A percentile compares a stretch with the other conserved stretches of the same genome.
Conservation (phyloP, 1,140 invertebrate species). For the Tachypleus tridentatus region DNA sequence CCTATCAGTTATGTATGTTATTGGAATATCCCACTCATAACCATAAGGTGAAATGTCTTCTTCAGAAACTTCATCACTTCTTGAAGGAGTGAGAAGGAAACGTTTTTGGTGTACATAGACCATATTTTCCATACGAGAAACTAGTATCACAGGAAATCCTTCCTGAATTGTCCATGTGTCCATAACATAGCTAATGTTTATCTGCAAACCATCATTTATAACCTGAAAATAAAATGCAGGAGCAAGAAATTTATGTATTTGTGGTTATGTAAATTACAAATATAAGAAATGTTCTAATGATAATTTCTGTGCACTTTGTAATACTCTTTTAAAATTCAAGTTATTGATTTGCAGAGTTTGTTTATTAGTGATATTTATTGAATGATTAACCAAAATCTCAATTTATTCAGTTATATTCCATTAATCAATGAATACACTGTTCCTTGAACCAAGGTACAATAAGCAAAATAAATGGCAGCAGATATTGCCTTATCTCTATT, state of each 20-base stretch:
- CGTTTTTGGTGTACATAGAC: conserved; percentile 46
- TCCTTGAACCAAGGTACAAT: no score
- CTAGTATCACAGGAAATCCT: conserved; percentile 65
- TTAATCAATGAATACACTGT: no score
- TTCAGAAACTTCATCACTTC: conserved; percentile 26
- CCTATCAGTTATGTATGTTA: conserved; percentile 54
- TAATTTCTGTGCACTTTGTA: background rate
- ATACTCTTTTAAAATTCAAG: no score
- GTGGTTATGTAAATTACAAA: background rate
- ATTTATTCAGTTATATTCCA: no score
- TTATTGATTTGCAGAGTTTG: no score
- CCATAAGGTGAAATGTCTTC: conserved; percentile 24
- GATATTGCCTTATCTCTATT: no score
- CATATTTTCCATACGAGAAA: conserved; percentile 46
- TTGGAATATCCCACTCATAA: conserved; percentile 60
- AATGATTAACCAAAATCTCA: no score
- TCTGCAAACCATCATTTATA: conserved; percentile 31
- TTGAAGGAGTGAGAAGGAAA: conserved; percentile 31
- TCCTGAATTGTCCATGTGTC: conserved; percentile 87
- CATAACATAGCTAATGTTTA: conserved; percentile 47
- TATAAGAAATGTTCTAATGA: background rate
- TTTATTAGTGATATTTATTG: no score
- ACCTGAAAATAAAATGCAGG: no score
- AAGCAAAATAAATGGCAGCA: no score
- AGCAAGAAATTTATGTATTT: conserved; percentile 31